Percentiles rank a stretch among this genome's conserved stretches.
Evolutionary conservation across 2,797 vertebrate species (phyloP).

Genomic region (Botia almorhae): DNA sequence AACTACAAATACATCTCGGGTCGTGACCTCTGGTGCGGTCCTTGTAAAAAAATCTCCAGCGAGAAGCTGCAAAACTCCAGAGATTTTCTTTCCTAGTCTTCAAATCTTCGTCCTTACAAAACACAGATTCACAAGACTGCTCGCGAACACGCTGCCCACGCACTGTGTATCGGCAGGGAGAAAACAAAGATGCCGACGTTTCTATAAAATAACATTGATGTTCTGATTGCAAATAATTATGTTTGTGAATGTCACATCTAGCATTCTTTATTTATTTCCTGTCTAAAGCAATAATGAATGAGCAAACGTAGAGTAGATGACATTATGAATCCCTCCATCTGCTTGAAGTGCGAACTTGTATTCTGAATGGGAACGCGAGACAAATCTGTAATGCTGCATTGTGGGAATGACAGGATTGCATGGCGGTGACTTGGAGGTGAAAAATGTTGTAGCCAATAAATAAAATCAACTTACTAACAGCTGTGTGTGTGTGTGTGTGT

Average conservation of each 20-base stretch:
- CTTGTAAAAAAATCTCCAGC: not conserved
- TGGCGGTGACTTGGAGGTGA: not conserved
- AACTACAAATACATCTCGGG: constrained; percentile 18
- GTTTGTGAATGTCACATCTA: constrained; percentile 21
- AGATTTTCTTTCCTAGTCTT: not conserved
- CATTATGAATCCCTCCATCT: constrained; percentile 13
- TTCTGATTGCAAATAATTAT: not conserved
- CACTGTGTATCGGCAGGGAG: constrained; percentile 18
- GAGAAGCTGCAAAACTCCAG: not conserved
- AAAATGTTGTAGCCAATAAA: not conserved
- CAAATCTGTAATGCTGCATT: constrained; percentile 3
- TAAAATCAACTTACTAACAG: not conserved
- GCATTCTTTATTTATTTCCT: not conserved
- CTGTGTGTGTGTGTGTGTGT: not conserved
- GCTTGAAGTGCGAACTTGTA: constrained; percentile 1
- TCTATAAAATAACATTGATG: constrained; percentile 1
- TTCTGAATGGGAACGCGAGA: constrained; percentile 14
- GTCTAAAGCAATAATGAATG: constrained; percentile 30
- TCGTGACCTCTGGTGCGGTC: not conserved
- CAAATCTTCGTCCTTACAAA: constrained; percentile 7
- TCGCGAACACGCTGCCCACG: constrained; percentile 22
- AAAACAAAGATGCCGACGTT: constrained; percentile 21
- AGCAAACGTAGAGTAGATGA: constrained; percentile 11
- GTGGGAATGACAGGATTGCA: not conserved
- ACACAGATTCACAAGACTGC: constrained; percentile 28